These are phyloP conservation scores for Bubo bubo DNA, from an alignment of 2,113 vertebrate species.

Conservation along the genomic window DNA sequence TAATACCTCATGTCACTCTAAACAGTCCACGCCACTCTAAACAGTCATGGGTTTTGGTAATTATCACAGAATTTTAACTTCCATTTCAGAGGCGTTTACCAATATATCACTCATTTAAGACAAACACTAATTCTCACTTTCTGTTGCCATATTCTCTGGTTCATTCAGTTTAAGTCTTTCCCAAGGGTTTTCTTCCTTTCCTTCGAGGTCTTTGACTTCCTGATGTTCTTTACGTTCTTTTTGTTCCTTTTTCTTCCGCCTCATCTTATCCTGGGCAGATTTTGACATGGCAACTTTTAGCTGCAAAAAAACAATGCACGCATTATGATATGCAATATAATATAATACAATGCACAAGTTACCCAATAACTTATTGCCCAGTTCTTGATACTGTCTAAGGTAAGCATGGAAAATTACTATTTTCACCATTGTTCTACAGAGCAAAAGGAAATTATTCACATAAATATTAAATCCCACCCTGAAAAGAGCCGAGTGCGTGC, in stretches of 20 bases:
- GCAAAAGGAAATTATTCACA: background rate
- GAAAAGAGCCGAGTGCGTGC: background rate
- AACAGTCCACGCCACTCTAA: background rate
- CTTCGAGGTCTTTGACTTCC: conserved; percentile 60
- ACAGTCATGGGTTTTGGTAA: background rate
- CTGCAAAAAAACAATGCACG: conserved; percentile 49
- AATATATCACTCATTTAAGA: background rate
- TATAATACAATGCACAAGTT: background rate
- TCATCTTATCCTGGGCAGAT: conserved; percentile 80
- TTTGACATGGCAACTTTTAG: conserved; percentile 76
- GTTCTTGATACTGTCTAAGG: background rate
- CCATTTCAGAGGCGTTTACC: background rate
- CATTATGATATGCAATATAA: background rate
- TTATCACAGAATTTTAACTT: background rate
- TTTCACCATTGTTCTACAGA: background rate
- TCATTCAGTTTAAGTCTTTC: conserved; percentile 72
- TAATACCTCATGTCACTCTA: background rate
- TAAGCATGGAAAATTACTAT: background rate
- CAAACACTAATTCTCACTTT: conserved; percentile 66
- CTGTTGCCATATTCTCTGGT: conserved; percentile 49
- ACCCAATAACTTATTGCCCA: background rate
- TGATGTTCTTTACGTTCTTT: conserved; percentile 57
- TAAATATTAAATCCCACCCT: background rate
- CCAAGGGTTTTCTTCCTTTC: conserved; percentile 73
- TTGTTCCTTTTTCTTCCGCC: conserved; percentile 75